Evolutionary conservation across 2,113 vertebrate species (phyloP).

Genomic region (Vireo altiloquus): DNA sequence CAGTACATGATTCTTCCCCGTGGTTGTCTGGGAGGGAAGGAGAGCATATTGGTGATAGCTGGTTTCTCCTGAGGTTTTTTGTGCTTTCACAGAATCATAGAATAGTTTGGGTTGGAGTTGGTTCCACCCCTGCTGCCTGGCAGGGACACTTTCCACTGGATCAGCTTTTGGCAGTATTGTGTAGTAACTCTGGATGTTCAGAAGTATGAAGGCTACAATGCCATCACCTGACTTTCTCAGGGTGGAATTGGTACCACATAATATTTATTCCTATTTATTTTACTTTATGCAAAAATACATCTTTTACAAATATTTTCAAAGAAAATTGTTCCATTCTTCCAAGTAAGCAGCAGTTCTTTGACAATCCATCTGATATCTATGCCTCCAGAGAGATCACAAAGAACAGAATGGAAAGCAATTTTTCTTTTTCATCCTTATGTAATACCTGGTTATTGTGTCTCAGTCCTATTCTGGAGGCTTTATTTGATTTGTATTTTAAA

Average conservation of each 20-base stretch:
- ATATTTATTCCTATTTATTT: neutral
- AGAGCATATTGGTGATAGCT: neutral
- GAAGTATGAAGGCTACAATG: neutral
- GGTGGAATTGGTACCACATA: neutral
- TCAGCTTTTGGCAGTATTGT: neutral
- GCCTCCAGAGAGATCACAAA: neutral
- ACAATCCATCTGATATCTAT: neutral
- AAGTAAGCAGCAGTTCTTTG: neutral
- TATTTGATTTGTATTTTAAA: neutral
- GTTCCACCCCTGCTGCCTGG: neutral
- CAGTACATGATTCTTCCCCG: neutral
- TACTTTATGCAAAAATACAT: neutral
- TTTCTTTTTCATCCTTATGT: neutral
- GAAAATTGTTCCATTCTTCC: neutral
- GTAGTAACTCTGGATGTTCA: neutral
- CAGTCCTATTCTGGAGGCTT: neutral
- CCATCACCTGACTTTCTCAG: too few species aligned
- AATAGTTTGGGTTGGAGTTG: neutral
- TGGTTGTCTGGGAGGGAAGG: neutral
- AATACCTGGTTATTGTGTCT: neutral
- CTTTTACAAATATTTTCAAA: neutral
- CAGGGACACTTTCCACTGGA: neutral
- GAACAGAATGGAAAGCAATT: neutral
- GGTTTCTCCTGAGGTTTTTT: neutral
- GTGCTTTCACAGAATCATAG: neutral